Conservation (phyloP, 2,888 invertebrate species). For the Cantharis lateralis region DNA sequence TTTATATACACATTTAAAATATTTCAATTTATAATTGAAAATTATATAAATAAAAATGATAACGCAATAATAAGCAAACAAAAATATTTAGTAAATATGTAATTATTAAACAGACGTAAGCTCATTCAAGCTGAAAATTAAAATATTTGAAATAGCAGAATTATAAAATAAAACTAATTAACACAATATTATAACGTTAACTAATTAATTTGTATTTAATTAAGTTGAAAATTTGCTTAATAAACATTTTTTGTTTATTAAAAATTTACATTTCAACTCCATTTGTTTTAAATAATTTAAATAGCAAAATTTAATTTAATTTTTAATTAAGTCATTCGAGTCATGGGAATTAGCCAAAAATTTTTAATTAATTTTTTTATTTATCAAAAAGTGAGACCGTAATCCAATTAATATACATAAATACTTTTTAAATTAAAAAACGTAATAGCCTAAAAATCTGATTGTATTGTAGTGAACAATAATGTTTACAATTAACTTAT, state of each 20-base stretch:
- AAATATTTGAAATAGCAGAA: background rate
- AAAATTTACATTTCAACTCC: background rate
- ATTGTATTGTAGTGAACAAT: background rate
- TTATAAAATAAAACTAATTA: background rate
- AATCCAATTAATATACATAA: background rate
- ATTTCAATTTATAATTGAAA: background rate
- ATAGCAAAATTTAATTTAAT: background rate
- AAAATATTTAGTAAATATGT: background rate
- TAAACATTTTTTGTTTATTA: background rate
- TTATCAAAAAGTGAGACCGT: background rate
- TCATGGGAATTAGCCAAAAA: background rate
- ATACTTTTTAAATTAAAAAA: background rate
- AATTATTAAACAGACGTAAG: background rate
- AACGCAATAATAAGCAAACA: background rate
- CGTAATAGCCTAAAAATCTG: background rate
- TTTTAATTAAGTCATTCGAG: background rate
- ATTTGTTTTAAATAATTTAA: background rate
- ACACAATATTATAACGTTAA: background rate
- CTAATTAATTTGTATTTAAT: background rate
- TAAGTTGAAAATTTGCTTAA: background rate
- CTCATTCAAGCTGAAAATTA: background rate
- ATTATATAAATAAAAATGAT: background rate
- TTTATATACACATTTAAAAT: background rate
- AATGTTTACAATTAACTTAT: background rate
- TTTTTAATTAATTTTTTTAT: background rate